These are phyloP conservation scores for Idaea biselata DNA, from an alignment of 2,888 invertebrate species.

Conservation along the genomic window DNA sequence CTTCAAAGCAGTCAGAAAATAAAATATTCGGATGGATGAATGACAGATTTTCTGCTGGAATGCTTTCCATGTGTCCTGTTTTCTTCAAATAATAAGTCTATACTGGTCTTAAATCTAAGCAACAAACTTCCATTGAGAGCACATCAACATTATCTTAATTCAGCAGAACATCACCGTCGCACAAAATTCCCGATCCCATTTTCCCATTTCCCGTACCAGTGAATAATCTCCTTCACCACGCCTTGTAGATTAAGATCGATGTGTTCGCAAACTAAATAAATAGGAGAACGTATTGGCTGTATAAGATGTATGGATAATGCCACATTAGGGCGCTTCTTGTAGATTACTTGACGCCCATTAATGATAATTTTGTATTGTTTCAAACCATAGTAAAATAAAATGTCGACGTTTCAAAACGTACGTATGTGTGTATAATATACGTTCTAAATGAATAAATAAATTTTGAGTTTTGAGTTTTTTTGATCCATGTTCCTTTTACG, in stretches of 20 bases:
- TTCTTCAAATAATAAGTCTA: too few relatives aligned
- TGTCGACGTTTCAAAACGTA: too few relatives aligned
- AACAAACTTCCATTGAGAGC: neutral
- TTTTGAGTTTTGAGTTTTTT: too few relatives aligned
- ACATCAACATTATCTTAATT: neutral
- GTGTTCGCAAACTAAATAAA: constrained; percentile 52
- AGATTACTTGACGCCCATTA: neutral
- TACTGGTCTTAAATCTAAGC: too few relatives aligned
- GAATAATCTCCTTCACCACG: constrained; percentile 30
- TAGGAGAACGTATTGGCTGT: constrained; percentile 45
- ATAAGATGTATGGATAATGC: constrained; percentile 40
- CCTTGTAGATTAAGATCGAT: constrained; percentile 61
- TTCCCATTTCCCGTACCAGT: constrained; percentile 9
- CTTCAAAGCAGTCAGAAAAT: too few relatives aligned
- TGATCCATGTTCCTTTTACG: too few relatives aligned
- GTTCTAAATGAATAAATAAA: too few relatives aligned
- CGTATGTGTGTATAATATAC: too few relatives aligned
- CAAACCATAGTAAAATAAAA: too few relatives aligned
- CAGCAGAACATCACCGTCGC: neutral
- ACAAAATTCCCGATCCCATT: constrained; percentile 4
- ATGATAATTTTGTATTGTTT: neutral
- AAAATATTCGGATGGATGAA: too few relatives aligned
- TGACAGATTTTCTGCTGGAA: too few relatives aligned
- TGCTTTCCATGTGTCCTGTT: too few relatives aligned
- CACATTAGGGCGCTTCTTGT: constrained; percentile 11